Conservation (phyloP, 1,140 invertebrate species). For the Brachionus angularis region DNA sequence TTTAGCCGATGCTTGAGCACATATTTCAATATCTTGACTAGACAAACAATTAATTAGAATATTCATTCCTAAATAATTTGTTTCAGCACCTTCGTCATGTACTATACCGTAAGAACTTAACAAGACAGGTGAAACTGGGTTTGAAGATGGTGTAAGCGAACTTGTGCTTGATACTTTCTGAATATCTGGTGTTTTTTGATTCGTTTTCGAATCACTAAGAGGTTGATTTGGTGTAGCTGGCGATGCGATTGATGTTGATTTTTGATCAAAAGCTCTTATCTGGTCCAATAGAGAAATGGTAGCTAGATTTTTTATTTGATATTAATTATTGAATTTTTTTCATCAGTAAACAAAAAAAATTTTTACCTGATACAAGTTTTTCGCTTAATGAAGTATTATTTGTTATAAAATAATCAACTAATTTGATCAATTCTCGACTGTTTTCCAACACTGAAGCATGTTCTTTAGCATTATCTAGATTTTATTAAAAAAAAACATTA, state of each 20-base stretch:
- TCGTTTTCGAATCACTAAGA: background rate
- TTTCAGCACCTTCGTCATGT: slow-evolving; percentile 62
- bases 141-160: background rate
- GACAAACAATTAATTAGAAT: slow-evolving; percentile 63
- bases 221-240: background rate
- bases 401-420: slow-evolving; percentile 64
- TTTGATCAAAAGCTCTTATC: slow-evolving; percentile 62
- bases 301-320: background rate
- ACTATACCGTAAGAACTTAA: slow-evolving; percentile 2
- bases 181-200: background rate
- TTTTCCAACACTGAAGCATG: slow-evolving; percentile 57
- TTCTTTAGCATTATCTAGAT: slow-evolving; percentile 49
- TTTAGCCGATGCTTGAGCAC: slow-evolving; percentile 64
- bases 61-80: slow-evolving; percentile 61
- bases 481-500: background rate
- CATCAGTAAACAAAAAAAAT: background rate
- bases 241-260: slow-evolving; percentile 49
- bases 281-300: slow-evolving; percentile 24
- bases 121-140: background rate
- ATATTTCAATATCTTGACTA: slow-evolving; percentile 61
- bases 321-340: background rate
- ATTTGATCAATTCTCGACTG: slow-evolving; percentile 62
- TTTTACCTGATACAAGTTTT: background rate
- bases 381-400: slow-evolving; percentile 58
- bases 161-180: slow-evolving; percentile 5